Evolutionary conservation across 92 coral and sea anemone genomes (phyloP).

Genomic region (Pocillopora grandis): DNA sequence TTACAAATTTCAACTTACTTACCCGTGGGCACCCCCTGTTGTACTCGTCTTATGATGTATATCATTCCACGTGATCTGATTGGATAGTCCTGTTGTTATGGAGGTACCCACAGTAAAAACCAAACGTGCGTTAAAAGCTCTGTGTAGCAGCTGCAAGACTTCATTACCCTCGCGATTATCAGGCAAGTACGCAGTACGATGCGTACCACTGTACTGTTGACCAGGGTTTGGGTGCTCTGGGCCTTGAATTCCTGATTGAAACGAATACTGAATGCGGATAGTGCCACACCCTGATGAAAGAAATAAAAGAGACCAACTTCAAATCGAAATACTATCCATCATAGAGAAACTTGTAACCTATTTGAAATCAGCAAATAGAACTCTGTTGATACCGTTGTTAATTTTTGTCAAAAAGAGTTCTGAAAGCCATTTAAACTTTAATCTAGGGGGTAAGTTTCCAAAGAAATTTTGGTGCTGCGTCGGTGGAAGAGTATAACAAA

Average conservation of each 20-base stretch:
- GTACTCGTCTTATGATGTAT: constrained; percentile 66
- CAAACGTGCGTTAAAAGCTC: constrained; percentile 41
- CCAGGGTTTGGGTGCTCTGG: constrained; percentile 8
- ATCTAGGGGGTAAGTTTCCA: too few relatives aligned
- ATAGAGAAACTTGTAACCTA: too few relatives aligned
- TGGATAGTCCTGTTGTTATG: constrained; percentile 52
- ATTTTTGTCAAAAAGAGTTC: too few relatives aligned
- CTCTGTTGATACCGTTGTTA: too few relatives aligned
- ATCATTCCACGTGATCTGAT: constrained; percentile 55
- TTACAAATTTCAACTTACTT: background rate
- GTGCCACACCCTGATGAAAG: constrained; percentile 21
- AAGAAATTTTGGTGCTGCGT: too few relatives aligned
- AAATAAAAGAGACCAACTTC: too few relatives aligned
- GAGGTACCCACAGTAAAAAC: constrained; percentile 79
- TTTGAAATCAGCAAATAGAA: too few relatives aligned
- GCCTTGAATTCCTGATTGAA: constrained; percentile 33
- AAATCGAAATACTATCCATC: too few relatives aligned
- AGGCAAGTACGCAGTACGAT: background rate
- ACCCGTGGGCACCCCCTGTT: constrained; percentile 69
- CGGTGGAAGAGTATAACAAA: too few relatives aligned
- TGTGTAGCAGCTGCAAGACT: constrained; percentile 8
- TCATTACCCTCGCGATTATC: constrained; percentile 3
- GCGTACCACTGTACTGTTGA: background rate
- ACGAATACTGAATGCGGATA: constrained; percentile 40
- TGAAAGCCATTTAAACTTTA: too few relatives aligned